A percentile compares a stretch with the other conserved stretches of the same genome.
These are phyloP conservation scores for Lepus europaeus DNA, from an alignment of 2,113 vertebrate genomes.

Conservation along the genomic window DNA sequence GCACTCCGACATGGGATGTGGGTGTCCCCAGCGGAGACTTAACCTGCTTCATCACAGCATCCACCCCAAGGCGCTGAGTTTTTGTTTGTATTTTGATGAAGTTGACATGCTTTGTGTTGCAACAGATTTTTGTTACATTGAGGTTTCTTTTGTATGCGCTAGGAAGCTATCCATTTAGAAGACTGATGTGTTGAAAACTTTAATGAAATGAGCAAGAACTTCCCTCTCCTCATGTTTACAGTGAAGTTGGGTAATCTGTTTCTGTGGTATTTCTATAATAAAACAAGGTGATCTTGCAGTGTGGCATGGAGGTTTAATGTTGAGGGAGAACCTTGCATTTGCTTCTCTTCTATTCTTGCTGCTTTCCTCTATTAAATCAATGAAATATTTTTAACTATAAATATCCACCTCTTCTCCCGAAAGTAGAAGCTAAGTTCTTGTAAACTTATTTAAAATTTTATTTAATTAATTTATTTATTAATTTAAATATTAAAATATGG, in stretches of 20 bases:
- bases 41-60: too few relatives aligned
- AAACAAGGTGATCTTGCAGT: neutral
- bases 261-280: neutral
- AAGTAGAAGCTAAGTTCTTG: conserved; percentile 1
- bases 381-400: neutral
- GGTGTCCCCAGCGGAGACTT: too few relatives aligned
- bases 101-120: neutral
- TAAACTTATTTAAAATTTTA: neutral
- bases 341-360: neutral
- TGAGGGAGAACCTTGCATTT: neutral
- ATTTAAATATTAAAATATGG: too few relatives aligned
- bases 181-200: neutral
- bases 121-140: neutral
- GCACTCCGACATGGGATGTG: too few relatives aligned
- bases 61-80: too few relatives aligned
- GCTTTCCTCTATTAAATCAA: neutral
- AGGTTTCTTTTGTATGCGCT: neutral
- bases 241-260: neutral
- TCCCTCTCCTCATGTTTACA: neutral
- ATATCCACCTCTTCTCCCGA: neutral
- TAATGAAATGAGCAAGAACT: neutral
- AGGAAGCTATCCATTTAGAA: neutral
- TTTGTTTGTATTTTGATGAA: neutral
- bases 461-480: too few relatives aligned
- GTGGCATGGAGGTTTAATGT: neutral